A percentile compares a stretch with the other conserved stretches of the same genome.
Evolutionary conservation across 2,113 vertebrate species (phyloP).

Genomic region (Oryzias celebensis): DNA sequence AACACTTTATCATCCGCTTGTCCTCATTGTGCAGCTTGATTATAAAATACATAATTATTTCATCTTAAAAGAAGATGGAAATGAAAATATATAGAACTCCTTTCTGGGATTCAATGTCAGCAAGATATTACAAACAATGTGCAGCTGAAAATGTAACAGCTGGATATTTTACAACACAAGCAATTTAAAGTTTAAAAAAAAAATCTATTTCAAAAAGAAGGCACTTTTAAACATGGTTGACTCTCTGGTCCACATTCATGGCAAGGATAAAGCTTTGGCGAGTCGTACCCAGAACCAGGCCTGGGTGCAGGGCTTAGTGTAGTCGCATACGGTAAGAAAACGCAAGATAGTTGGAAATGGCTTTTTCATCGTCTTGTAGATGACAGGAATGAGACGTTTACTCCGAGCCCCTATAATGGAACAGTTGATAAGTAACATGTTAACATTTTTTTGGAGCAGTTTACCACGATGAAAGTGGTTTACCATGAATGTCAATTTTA

Average conservation of each 20-base stretch:
- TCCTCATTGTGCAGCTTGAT: too few relatives aligned
- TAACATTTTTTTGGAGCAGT: not conserved
- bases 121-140: not conserved
- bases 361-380: conserved; percentile 89
- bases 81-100: too few relatives aligned
- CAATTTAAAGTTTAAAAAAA: too few relatives aligned
- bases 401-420: conserved; percentile 81
- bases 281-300: conserved; percentile 93
- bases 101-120: too few relatives aligned
- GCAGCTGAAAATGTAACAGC: not conserved
- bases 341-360: conserved; percentile 92
- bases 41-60: too few relatives aligned
- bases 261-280: conserved; percentile 86
- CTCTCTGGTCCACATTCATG: conserved; percentile 50
- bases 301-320: conserved; percentile 90
- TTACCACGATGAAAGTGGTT: not conserved
- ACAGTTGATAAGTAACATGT: not conserved
- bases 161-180: too few relatives aligned
- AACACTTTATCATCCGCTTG: too few relatives aligned
- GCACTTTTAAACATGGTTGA: conserved; percentile 1
- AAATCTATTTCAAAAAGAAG: not conserved
- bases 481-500: conserved; percentile 51
- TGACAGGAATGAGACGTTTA: conserved; percentile 92
- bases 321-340: conserved; percentile 94
- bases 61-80: too few relatives aligned